Evolutionary conservation across 2,888 invertebrate species (phyloP).

Genomic region (Dasypogon diadema): DNA sequence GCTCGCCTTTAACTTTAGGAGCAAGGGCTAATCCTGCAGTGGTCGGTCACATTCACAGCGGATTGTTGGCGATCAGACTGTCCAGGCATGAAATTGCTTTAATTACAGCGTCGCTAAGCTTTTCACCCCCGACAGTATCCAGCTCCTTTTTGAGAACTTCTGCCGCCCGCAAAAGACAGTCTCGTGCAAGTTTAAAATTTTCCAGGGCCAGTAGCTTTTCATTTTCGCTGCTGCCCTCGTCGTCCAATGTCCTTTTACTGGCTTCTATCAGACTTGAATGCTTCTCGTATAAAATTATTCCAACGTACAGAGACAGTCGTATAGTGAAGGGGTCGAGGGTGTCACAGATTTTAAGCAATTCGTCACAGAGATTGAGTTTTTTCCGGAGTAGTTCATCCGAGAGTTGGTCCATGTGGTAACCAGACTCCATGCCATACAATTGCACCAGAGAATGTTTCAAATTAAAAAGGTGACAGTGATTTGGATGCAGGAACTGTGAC

Average conservation of each 20-base stretch:
- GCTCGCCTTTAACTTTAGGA: too few relatives aligned
- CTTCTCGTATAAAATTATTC: slow-evolving; percentile 82
- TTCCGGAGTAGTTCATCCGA: slow-evolving; percentile 73
- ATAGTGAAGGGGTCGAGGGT: slow-evolving; percentile 80
- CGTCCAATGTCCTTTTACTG: slow-evolving; percentile 64
- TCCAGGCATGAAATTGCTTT: slow-evolving; percentile 38
- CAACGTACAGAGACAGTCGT: slow-evolving; percentile 80
- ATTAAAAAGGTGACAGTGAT: slow-evolving; percentile 86
- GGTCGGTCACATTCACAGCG: neutral
- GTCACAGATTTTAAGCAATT: slow-evolving; percentile 74
- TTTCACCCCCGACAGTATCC: slow-evolving; percentile 64
- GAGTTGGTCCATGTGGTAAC: slow-evolving; percentile 71
- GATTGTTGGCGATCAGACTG: slow-evolving; percentile 30
- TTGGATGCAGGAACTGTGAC: slow-evolving; percentile 81
- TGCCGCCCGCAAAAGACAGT: slow-evolving; percentile 61
- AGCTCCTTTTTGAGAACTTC: slow-evolving; percentile 63
- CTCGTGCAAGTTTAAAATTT: slow-evolving; percentile 59
- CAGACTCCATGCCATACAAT: slow-evolving; percentile 79
- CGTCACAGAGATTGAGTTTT: slow-evolving; percentile 78
- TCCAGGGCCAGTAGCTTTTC: slow-evolving; percentile 51
- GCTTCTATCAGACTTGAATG: slow-evolving; percentile 72
- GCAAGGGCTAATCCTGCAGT: neutral
- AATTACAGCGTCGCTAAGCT: slow-evolving; percentile 60
- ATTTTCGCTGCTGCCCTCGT: neutral
- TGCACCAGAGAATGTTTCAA: slow-evolving; percentile 86